Evolutionary conservation across 2,113 vertebrate genomes (phyloP).

Genomic region (Conger conger): DNA sequence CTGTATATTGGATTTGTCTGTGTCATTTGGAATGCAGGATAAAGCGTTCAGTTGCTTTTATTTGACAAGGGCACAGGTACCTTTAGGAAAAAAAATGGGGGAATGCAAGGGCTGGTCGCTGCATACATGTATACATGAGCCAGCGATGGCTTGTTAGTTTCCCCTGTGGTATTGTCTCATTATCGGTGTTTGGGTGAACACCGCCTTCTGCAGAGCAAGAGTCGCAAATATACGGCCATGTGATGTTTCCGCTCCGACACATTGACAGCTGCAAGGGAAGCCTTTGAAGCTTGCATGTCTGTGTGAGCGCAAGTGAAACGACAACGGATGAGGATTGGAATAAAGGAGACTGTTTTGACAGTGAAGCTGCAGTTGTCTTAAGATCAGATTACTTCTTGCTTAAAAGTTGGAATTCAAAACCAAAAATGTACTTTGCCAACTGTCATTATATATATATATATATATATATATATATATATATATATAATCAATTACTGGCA

Average conservation of each 20-base stretch:
- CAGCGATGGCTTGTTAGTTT: neutral
- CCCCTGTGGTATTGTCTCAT: conserved; percentile 11
- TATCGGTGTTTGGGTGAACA: neutral
- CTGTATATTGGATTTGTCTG: neutral
- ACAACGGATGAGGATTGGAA: neutral
- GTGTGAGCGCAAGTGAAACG: neutral
- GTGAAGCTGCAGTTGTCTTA: neutral
- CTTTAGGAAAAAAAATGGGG: neutral
- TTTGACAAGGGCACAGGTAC: neutral
- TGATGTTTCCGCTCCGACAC: neutral
- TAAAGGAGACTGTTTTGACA: neutral
- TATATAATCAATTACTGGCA: neutral
- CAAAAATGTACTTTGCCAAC: neutral
- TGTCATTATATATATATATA: neutral
- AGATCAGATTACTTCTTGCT: neutral
- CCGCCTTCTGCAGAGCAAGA: neutral
- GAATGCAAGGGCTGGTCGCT: neutral
- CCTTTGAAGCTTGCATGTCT: neutral
- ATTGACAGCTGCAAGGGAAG: neutral
- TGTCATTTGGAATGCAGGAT: neutral
- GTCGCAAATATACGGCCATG: neutral
- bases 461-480: neutral
- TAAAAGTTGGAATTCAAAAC: neutral
- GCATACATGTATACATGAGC: neutral
- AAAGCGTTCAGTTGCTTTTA: neutral